A percentile compares a stretch with the other conserved stretches of the same genome.
phyloP scores from a whole-genome alignment of 2,113 vertebrate species.

The Hippocampus barbouri region DNA sequence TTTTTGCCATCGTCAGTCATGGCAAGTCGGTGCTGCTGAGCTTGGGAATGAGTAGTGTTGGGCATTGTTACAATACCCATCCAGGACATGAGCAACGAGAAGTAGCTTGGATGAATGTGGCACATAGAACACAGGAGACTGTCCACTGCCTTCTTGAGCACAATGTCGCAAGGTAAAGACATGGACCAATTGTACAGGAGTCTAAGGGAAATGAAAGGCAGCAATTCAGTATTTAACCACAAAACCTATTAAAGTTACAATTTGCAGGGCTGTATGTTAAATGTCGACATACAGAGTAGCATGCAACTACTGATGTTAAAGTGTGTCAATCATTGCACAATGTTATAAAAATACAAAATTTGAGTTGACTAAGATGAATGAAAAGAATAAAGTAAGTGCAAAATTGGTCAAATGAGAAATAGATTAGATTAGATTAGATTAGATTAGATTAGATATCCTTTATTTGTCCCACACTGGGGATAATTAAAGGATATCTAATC shows the following conservation, averaged over 20 bases:
- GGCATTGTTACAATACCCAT: conserved; percentile 87
- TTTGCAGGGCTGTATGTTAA: neutral
- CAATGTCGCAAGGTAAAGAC: conserved; percentile 92
- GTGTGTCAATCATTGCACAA: too few relatives aligned
- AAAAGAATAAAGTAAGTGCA: too few relatives aligned
- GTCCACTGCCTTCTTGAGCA: conserved; percentile 97
- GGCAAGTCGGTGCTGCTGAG: conserved; percentile 85
- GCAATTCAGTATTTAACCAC: neutral
- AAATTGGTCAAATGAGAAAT: too few relatives aligned
- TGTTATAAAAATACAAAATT: too few relatives aligned
- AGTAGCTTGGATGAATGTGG: conserved; percentile 95
- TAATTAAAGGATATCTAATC: too few relatives aligned
- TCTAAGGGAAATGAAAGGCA: conserved; percentile 60
- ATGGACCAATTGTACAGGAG: conserved; percentile 96
- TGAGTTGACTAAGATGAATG: too few relatives aligned
- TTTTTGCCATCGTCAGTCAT: conserved; percentile 98
- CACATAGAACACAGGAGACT: conserved; percentile 97
- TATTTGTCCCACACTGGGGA: too few relatives aligned
- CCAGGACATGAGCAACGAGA: conserved; percentile 97
- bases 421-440: too few relatives aligned
- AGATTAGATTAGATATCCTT: too few relatives aligned
- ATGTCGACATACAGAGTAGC: too few relatives aligned
- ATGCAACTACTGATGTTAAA: too few relatives aligned
- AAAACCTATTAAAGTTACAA: neutral
- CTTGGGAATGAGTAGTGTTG: conserved; percentile 73